These are phyloP conservation scores for Octopus bimaculoides DNA, from an alignment of 1,140 invertebrate species.

Conservation along the genomic window DNA sequence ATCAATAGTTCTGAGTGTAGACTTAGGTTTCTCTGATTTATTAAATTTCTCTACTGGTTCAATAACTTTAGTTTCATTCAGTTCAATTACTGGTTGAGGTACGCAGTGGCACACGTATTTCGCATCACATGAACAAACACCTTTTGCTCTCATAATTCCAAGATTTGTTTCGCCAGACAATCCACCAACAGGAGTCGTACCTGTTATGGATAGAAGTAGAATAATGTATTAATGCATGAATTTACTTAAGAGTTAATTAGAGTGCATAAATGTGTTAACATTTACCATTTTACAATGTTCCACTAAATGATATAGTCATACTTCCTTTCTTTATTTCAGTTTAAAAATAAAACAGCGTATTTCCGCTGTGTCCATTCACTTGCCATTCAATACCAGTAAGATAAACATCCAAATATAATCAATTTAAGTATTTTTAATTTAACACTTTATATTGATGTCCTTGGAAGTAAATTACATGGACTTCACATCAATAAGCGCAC, in stretches of 20 bases:
- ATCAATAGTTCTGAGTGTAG: background rate
- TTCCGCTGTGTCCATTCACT: too few species aligned
- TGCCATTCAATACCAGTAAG: too few species aligned
- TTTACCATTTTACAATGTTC: background rate
- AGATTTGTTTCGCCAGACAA: background rate
- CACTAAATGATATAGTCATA: too few species aligned
- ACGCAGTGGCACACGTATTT: background rate
- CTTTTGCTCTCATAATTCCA: background rate
- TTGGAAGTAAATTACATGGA: too few species aligned
- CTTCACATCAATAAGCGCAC: too few species aligned
- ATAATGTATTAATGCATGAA: background rate
- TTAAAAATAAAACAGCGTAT: too few species aligned
- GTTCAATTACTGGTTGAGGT: background rate
- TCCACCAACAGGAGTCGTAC: background rate
- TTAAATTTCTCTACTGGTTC: background rate
- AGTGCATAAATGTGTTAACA: background rate
- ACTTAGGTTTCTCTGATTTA: background rate
- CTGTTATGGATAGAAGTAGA: background rate
- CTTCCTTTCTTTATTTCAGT: too few species aligned
- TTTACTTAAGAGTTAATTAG: background rate
- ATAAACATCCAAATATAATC: too few species aligned
- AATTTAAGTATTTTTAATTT: too few species aligned
- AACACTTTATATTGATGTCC: too few species aligned
- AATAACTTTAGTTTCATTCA: background rate
- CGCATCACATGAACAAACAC: constrained; percentile 4